These are phyloP conservation scores for Limnephilus lunatus DNA, from an alignment of 2,888 invertebrate genomes.

Conservation along the genomic window DNA sequence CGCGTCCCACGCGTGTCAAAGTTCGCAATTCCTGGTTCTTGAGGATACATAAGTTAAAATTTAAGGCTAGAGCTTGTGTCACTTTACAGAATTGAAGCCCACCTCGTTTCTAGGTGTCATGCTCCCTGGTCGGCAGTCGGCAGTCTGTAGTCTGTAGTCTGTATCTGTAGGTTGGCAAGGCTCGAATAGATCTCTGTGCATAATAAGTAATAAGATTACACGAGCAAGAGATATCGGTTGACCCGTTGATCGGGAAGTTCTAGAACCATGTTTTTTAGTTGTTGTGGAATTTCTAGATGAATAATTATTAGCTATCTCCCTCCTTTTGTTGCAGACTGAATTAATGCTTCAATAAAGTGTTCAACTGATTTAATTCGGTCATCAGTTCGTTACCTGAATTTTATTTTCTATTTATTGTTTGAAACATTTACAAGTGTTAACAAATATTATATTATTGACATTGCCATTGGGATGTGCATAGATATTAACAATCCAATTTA, in stretches of 20 bases:
- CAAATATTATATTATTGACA: too few relatives aligned
- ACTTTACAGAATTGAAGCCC: background rate
- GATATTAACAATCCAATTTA: too few relatives aligned
- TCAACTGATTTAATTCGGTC: too few relatives aligned
- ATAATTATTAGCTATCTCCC: too few relatives aligned
- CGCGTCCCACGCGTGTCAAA: background rate
- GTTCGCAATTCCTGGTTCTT: background rate
- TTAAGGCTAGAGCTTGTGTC: background rate
- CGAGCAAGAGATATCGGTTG: constrained; percentile 6
- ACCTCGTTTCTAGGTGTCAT: background rate
- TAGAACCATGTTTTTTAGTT: background rate
- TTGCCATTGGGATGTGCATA: too few relatives aligned
- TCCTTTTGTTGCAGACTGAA: too few relatives aligned
- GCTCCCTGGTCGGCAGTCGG: background rate
- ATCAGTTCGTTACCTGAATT: too few relatives aligned
- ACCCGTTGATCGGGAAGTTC: background rate
- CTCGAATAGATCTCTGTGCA: constrained; percentile 2
- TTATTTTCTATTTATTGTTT: too few relatives aligned
- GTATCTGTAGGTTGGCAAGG: background rate
- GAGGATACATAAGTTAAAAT: background rate
- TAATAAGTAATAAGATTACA: constrained; percentile 16
- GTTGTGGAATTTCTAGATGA: too few relatives aligned
- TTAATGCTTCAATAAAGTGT: too few relatives aligned
- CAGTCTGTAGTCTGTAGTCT: background rate
- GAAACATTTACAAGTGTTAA: too few relatives aligned